Conservation (phyloP, 2,888 invertebrate genomes). For the Cheilosia urbana region DNA sequence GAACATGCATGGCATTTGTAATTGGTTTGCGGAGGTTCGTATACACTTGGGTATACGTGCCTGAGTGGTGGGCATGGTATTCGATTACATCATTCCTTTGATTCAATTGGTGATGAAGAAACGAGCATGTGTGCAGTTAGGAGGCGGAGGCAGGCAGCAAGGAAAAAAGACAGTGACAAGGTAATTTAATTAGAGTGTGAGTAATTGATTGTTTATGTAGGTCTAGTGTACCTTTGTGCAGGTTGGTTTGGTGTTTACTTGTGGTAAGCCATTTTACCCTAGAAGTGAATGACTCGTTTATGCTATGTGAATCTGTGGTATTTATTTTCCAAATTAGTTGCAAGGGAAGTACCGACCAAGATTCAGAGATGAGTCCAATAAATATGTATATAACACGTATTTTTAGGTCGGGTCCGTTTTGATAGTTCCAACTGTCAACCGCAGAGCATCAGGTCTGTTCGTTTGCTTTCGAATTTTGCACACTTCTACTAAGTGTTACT, state of each 20-base stretch:
- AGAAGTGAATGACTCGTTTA: too few relatives aligned
- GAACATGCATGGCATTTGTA: conserved; percentile 61
- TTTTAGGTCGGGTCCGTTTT: too few relatives aligned
- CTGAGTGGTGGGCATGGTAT: conserved; percentile 38
- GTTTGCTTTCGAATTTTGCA: too few relatives aligned
- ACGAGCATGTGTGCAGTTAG: conserved; percentile 26
- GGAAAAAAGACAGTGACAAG: conserved; percentile 52
- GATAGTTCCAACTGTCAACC: too few relatives aligned
- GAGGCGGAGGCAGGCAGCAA: not conserved
- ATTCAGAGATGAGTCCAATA: too few relatives aligned
- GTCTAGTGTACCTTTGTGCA: conserved; percentile 13
- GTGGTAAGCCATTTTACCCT: not conserved
- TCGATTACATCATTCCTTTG: conserved; percentile 67
- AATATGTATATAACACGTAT: too few relatives aligned
- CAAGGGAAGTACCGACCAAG: too few relatives aligned
- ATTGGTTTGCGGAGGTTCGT: conserved; percentile 16
- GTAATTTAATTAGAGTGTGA: conserved; percentile 66
- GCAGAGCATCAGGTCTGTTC: too few relatives aligned
- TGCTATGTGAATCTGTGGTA: too few relatives aligned
- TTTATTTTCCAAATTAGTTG: too few relatives aligned
- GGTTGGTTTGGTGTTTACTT: not conserved
- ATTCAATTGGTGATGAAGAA: conserved; percentile 55
- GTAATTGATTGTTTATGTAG: conserved; percentile 57
- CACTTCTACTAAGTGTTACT: too few relatives aligned
- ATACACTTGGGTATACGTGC: not conserved